Conservation (phyloP, 2,888 invertebrate genomes). For the Sturmia bella region DNA sequence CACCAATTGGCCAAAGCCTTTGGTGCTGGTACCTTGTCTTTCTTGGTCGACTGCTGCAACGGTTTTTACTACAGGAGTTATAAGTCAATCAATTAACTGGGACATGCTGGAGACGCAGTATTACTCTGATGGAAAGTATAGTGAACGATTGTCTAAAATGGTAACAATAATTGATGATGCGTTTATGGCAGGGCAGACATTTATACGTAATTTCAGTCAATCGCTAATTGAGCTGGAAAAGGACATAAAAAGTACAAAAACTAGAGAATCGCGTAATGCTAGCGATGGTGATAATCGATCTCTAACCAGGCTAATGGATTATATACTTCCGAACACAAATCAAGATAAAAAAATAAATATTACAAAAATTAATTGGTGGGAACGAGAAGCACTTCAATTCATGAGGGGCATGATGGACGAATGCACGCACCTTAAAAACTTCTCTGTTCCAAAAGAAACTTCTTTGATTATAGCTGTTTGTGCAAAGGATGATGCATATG, state of each 20-base stretch:
- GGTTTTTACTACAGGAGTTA: slow-evolving; percentile 96
- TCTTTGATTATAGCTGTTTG: slow-evolving; percentile 94
- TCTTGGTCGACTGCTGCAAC: slow-evolving; percentile 99
- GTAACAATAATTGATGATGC: slow-evolving; percentile 90
- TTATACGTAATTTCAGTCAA: slow-evolving; percentile 86
- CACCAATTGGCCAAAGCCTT: slow-evolving; percentile 96
- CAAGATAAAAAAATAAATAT: slow-evolving; percentile 82
- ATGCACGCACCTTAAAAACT: slow-evolving; percentile 97
- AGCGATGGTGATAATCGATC: slow-evolving; percentile 65
- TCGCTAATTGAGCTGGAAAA: slow-evolving; percentile 82
- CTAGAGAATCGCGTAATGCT: background rate
- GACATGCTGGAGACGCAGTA: slow-evolving; percentile 94
- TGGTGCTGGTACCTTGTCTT: slow-evolving; percentile 96
- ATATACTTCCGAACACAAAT: slow-evolving; percentile 76
- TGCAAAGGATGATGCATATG: slow-evolving; percentile 94
- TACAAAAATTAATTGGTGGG: slow-evolving; percentile 86
- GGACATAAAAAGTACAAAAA: slow-evolving; percentile 76
- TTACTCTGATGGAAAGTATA: slow-evolving; percentile 89
- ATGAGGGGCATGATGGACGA: slow-evolving; percentile 99
- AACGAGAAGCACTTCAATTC: slow-evolving; percentile 92
- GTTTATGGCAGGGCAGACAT: slow-evolving; percentile 88
- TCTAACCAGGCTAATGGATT: slow-evolving; percentile 80
- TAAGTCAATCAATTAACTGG: slow-evolving; percentile 98
- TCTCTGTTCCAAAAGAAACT: slow-evolving; percentile 93
- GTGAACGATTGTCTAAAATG: slow-evolving; percentile 93